These are phyloP conservation scores for Microcebus tavaratra DNA, from an alignment of 2,113 vertebrate genomes.

Conservation along the genomic window DNA sequence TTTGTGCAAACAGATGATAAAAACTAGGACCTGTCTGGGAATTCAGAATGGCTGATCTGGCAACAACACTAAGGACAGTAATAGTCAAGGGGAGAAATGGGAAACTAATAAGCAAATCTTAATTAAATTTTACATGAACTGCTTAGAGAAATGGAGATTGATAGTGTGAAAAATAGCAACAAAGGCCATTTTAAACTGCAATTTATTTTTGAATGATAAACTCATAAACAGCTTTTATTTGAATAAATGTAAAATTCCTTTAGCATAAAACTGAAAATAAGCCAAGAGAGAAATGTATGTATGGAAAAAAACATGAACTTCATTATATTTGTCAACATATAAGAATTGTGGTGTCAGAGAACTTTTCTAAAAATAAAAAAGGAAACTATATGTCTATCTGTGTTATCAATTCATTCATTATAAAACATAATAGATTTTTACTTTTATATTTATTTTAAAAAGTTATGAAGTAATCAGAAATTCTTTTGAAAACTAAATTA, in stretches of 20 bases:
- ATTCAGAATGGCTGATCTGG: constrained; percentile 2
- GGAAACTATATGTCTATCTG: background rate
- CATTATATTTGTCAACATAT: background rate
- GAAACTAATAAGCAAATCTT: constrained; percentile 10
- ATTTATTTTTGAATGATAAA: background rate
- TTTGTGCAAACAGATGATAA: background rate
- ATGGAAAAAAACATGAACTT: constrained; percentile 4
- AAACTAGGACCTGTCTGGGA: background rate
- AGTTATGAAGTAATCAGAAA: background rate
- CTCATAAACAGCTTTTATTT: background rate
- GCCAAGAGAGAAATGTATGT: background rate
- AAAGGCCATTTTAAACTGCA: background rate
- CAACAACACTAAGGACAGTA: background rate
- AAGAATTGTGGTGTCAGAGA: background rate
- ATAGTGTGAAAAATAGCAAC: background rate
- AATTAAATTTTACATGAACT: constrained; percentile 32
- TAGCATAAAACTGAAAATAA: constrained; percentile 18
- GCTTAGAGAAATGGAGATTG: background rate
- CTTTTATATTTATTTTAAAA: background rate
- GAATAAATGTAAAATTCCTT: constrained; percentile 30
- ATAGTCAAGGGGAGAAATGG: background rate
- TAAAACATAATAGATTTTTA: background rate
- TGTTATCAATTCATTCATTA: background rate
- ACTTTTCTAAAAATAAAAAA: constrained; percentile 6
- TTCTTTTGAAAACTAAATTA: background rate